A percentile compares a stretch with the other conserved stretches of the same genome.
These are phyloP conservation scores for Tiliacea aurago DNA, from an alignment of 2,888 invertebrate species.

Conservation along the genomic window DNA sequence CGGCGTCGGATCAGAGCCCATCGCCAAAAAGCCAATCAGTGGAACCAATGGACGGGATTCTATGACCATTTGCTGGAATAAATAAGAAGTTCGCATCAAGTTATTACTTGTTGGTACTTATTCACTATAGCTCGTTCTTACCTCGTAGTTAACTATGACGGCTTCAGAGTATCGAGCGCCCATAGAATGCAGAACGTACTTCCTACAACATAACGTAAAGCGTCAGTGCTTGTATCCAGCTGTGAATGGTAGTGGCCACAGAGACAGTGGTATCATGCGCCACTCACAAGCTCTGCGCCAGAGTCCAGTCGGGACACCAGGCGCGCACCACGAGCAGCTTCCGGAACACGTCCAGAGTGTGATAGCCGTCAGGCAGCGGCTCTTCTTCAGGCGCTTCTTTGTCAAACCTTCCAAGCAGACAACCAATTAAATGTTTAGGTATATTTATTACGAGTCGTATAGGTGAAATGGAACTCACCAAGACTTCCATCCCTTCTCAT, in stretches of 20 bases:
- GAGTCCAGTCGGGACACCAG: conserved; percentile 96
- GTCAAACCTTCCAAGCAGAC: conserved; percentile 92
- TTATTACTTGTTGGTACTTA: neutral
- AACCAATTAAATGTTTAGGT: neutral
- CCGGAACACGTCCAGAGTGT: conserved; percentile 93
- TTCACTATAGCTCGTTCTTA: conserved; percentile 43
- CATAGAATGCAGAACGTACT: conserved; percentile 94
- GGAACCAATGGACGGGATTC: conserved; percentile 94
- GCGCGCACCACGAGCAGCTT: conserved; percentile 94
- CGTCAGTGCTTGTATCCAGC: conserved; percentile 3
- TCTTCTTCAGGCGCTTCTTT: conserved; percentile 96
- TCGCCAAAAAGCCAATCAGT: conserved; percentile 95
- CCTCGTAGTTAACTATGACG: conserved; percentile 94
- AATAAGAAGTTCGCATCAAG: neutral
- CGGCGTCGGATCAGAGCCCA: conserved; percentile 97
- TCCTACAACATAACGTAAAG: conserved; percentile 82
- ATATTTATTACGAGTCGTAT: too few species aligned
- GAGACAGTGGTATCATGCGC: neutral
- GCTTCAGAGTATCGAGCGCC: conserved; percentile 94
- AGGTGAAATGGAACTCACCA: conserved; percentile 85
- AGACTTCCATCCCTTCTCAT: conserved; percentile 92
- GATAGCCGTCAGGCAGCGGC: conserved; percentile 94
- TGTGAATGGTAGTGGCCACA: neutral
- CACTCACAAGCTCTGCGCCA: conserved; percentile 93
- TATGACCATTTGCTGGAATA: conserved; percentile 89